Evolutionary conservation across 2,888 invertebrate species (phyloP).

Genomic region (Drosophila peninsularis): DNA sequence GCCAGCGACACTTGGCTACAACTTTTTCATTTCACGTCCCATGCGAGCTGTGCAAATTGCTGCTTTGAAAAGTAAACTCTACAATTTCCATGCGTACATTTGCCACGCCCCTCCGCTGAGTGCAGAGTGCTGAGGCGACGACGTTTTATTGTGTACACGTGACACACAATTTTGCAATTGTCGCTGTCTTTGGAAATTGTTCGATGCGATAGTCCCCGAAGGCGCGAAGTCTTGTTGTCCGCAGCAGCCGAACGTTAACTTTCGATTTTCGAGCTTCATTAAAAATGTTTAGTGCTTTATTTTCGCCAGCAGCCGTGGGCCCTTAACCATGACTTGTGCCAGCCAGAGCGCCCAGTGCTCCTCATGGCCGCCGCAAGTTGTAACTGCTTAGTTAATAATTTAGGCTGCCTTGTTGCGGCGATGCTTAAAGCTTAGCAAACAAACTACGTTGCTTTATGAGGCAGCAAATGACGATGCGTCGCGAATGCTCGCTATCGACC

Average conservation of each 20-base stretch:
- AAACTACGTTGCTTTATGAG: constrained; percentile 55
- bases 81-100: constrained; percentile 41
- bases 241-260: constrained; percentile 43
- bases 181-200: constrained; percentile 33
- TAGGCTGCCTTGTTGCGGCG: constrained; percentile 42
- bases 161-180: constrained; percentile 54
- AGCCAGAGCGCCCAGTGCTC: constrained; percentile 13
- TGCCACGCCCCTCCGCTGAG: not conserved
- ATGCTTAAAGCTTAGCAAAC: constrained; percentile 35
- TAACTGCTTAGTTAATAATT: constrained; percentile 58
- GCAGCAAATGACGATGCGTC: constrained; percentile 33
- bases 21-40: constrained; percentile 53
- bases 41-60: constrained; percentile 48
- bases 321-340: not conserved
- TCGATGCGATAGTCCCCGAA: constrained; percentile 27
- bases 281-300: constrained; percentile 71
- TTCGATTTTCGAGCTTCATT: constrained; percentile 76
- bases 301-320: constrained; percentile 18
- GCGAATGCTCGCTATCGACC: constrained; percentile 20
- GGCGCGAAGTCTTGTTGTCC: constrained; percentile 18
- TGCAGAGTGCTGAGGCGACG: not conserved
- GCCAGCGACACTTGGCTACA: constrained; percentile 19
- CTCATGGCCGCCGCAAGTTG: constrained; percentile 23
- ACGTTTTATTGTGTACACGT: constrained; percentile 57
- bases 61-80: constrained; percentile 59